Evolutionary conservation across 2,888 invertebrate species (phyloP), one percentile per base, ranked within the genome.

Genomic region (Drepanosiphum platanoidis): DNA sequence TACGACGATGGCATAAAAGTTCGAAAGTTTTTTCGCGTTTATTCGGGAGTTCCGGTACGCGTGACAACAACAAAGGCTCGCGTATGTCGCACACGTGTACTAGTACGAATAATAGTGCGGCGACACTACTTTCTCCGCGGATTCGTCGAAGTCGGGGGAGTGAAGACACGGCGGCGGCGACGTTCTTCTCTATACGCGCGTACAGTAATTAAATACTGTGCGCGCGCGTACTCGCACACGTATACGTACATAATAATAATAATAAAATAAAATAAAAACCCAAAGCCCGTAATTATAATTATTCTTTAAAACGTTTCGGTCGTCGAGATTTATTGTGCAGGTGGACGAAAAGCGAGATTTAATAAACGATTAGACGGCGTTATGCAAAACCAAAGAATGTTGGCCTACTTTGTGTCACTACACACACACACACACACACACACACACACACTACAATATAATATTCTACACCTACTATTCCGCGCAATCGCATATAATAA

Each of bases 401-500:
- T 84, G 84, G 84, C 84, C 84, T 84, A 84, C 84, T 84, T 84
- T 84, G 58, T 68, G 84, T 70, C 84, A 84, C 58, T 42, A 46
- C 18, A 39, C 7, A n/a, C n/a, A n/a, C n/a, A n/a, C n/a, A n/a
- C n/a, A n/a, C n/a, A n/a, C n/a, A n/a, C n/a, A n/a, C n/a, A n/a
- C n/a, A n/a, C n/a, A n/a, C n/a, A n/a, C n/a, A n/a, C n/a, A n/a
- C 18, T 9, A 42, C 18, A n/a, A 52, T 58, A n/a, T 58, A 72
- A 36, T 32, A 30, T n/a, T n/a, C 27, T 72, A 61, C 32, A 27
- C 11, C 34, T 39, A 70, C 36, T 36, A 70, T 11, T 68, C 30
- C n/a, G 34, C 61, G 42, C 72, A 82, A 72, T 72, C 82, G 7
- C 52, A 42, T 42, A 30, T 34, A 66, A 9, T 32, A 30, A 27